These are phyloP conservation scores for Tragelaphus eurycerus DNA, from an alignment of 2,797 vertebrate genomes.

Conservation along the genomic window DNA sequence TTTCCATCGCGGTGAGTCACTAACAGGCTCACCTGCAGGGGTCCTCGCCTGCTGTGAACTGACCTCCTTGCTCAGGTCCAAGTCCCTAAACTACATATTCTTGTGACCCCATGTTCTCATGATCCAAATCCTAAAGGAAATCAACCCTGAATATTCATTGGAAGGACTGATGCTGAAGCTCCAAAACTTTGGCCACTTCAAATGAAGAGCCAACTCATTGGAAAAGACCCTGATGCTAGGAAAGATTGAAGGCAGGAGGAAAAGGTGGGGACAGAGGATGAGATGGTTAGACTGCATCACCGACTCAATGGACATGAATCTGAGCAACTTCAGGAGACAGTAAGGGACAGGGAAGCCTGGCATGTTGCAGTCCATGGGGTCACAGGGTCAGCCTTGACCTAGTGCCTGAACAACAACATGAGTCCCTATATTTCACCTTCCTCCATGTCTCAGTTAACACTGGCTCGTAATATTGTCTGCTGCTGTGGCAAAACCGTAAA, in stretches of 20 bases:
- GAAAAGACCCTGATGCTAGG: neutral
- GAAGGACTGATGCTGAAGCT: neutral
- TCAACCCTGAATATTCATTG: neutral
- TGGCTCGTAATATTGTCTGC: accelerated
- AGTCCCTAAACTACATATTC: neutral
- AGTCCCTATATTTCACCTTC: neutral
- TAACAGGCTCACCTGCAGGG: neutral
- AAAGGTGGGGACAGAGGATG: neutral
- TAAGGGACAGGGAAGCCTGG: neutral
- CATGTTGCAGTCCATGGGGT: neutral
- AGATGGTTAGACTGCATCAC: neutral
- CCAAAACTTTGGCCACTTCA: neutral
- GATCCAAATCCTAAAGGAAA: neutral
- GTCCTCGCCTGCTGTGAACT: neutral
- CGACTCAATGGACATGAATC: neutral
- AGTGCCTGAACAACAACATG: neutral
- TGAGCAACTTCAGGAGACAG: neutral
- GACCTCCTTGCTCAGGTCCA: neutral
- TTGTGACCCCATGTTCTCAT: neutral
- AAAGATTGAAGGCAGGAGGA: neutral
- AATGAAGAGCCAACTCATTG: neutral
- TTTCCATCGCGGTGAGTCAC: neutral
- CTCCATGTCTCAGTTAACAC: neutral
- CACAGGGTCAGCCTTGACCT: neutral
- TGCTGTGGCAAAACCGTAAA: neutral